A percentile compares a stretch with the other conserved stretches of the same genome.
These are phyloP conservation scores for Hassar affinis DNA, from an alignment of 2,113 vertebrate genomes.

Conservation along the genomic window DNA sequence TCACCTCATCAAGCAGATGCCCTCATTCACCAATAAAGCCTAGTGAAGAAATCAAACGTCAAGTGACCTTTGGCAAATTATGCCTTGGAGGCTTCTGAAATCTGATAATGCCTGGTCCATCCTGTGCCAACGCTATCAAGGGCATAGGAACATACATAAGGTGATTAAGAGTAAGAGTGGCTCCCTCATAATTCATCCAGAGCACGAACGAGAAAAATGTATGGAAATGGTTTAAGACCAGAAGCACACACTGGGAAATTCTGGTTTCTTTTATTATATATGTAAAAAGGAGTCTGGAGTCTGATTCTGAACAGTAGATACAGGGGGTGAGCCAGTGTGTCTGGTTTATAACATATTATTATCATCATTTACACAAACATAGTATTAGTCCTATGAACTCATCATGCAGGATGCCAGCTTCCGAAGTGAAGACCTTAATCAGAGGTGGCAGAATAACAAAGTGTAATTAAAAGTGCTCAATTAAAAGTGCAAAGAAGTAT, in stretches of 20 bases:
- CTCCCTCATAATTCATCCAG: slow-evolving; percentile 69
- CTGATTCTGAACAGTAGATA: too few species aligned
- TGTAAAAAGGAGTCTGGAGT: too few species aligned
- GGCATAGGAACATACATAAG: slow-evolving; percentile 72
- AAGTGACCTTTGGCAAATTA: slow-evolving; percentile 63
- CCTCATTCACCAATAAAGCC: slow-evolving; percentile 35
- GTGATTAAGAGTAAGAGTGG: slow-evolving; percentile 70
- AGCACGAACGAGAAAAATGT: slow-evolving; percentile 38
- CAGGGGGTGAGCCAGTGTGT: not conserved
- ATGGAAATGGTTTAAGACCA: too few species aligned
- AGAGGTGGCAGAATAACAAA: not conserved
- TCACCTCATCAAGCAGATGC: slow-evolving; percentile 36
- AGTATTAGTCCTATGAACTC: not conserved
- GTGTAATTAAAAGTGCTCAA: not conserved
- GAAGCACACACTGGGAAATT: not conserved
- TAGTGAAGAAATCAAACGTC: slow-evolving; percentile 50
- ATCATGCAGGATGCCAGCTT: not conserved
- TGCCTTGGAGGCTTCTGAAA: slow-evolving; percentile 63
- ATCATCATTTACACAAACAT: not conserved
- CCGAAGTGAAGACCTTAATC: not conserved
- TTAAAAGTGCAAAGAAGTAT: not conserved
- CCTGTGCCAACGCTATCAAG: slow-evolving; percentile 67
- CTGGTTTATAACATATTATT: not conserved
- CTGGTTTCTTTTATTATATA: too few species aligned
- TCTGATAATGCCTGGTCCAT: slow-evolving; percentile 70